Evolutionary conservation across 1,140 invertebrate species (phyloP), one percentile per base, ranked within the genome.

Genomic region (Tribolium madens): DNA sequence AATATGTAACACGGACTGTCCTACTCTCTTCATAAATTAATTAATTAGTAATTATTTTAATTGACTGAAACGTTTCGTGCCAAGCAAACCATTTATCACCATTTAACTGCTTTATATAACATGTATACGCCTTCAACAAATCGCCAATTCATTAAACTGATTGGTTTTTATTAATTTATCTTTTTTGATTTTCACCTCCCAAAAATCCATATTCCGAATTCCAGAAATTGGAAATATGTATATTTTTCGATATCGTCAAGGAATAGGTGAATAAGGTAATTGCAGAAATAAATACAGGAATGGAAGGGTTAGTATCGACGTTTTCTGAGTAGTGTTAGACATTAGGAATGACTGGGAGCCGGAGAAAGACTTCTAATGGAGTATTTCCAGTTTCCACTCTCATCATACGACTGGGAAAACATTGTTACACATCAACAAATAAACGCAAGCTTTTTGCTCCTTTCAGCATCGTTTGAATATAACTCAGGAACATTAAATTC

Each of bases 31-130:
- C 17, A 64, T 64, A 10, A 64, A 64, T 31, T 64, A 64, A 64
- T 64, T 57, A 57, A 57, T 57, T 64, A 64, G n/a, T 13, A 64
- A 64, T 64, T 64, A 64, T 64, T 33, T 14, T 64, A 64, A 64
- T 64, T 64, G 57, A 64, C 31, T 26, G 10, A 64, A 64, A 33
- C n/a, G 57, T 33, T 64, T 33, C 31, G 9, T 64, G 57, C 31
- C 57, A 64, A 33, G 9, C 26, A 14, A 42, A 7, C 14, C 57
- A 64, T 64, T 64, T 64, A 64, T 64, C 31, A 64, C 57, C 26
- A 64, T 64, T 64, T 33, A 64, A 64, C 26, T 64, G 57, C 14
- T 33, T 64, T 33, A 64, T 64, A 64, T 26, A 64, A n/a, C n/a
- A n/a, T n/a, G n/a, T 64, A 64, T 33, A 64, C 26, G 36, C 57